phyloP scores from a whole-genome alignment of 2,888 invertebrate genomes.

The Nasonia oneida region DNA sequence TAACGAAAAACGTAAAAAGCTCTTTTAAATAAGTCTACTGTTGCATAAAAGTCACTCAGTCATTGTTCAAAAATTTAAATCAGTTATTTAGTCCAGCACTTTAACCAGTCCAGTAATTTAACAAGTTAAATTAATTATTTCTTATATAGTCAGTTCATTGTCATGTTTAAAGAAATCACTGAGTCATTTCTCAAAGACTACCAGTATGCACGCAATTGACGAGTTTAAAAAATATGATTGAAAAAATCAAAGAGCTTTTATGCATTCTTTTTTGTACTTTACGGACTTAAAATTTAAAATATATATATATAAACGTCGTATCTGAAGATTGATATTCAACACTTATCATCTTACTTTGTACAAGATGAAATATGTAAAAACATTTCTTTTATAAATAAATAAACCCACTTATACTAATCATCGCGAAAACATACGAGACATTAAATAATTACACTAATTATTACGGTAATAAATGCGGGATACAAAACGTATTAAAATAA shows the following conservation, averaged over 20 bases:
- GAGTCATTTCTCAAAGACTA: too few relatives aligned
- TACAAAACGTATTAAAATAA: constrained; percentile 8
- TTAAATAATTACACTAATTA: background rate
- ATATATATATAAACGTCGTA: background rate
- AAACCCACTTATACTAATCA: background rate
- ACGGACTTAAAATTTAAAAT: background rate
- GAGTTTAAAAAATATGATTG: background rate
- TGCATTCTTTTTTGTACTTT: background rate
- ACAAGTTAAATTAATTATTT: too few relatives aligned
- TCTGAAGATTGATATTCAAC: background rate
- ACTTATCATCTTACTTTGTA: background rate
- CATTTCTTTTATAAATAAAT: background rate
- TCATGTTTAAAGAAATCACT: too few relatives aligned
- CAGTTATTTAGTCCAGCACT: too few relatives aligned
- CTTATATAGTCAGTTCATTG: too few relatives aligned
- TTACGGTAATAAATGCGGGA: background rate
- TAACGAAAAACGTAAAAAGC: background rate
- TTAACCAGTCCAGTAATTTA: too few relatives aligned
- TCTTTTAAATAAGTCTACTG: background rate
- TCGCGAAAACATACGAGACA: background rate
- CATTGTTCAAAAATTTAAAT: too few relatives aligned
- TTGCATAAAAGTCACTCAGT: too few relatives aligned
- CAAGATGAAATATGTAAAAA: background rate
- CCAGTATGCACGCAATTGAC: too few relatives aligned
- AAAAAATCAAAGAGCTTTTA: background rate